A percentile compares a stretch with the other conserved stretches of the same genome.
Evolutionary conservation across 1,140 invertebrate species (phyloP).

Genomic region (Drosophila kepulauana): DNA sequence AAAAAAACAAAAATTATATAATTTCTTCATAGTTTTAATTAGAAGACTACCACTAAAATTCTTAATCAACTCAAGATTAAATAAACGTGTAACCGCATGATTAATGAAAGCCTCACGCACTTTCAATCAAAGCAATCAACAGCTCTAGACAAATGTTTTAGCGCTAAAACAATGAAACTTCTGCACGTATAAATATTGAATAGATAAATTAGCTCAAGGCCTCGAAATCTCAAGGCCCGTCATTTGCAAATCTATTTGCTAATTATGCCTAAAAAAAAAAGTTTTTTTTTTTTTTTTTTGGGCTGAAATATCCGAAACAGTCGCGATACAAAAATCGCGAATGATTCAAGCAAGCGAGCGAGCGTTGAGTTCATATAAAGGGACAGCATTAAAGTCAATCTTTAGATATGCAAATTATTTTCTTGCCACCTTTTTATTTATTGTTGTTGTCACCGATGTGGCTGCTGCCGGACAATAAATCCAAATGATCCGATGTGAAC

Average conservation of each 20-base stretch:
- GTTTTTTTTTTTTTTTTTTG: too few species aligned
- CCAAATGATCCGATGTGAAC: conserved; percentile 46
- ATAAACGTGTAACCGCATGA: background rate
- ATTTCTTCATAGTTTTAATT: background rate
- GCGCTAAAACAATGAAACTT: conserved; percentile 24
- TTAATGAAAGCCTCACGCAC: conserved; percentile 13
- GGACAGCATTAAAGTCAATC: conserved; percentile 27
- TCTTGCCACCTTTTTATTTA: conserved; percentile 46
- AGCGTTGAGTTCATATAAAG: conserved; percentile 18
- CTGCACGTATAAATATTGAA: conserved; percentile 15
- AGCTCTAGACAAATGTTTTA: conserved; percentile 19
- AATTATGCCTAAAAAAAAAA: conserved; percentile 59
- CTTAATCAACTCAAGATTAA: background rate
- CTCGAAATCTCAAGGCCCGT: conserved; percentile 57
- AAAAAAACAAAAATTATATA: too few species aligned
- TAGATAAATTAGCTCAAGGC: conserved; percentile 67
- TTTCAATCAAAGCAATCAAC: conserved; percentile 26
- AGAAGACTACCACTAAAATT: background rate
- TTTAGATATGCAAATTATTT: conserved; percentile 71
- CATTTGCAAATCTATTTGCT: conserved; percentile 80
- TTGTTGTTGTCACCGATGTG: background rate
- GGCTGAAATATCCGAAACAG: conserved; percentile 2
- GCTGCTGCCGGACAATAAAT: conserved; percentile 50
- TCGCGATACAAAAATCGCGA: background rate
- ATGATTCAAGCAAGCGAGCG: conserved; percentile 22